Evolutionary conservation across 2,113 vertebrate genomes (phyloP), one percentile per base, ranked within the genome.

Genomic region (Enhydra lutris): DNA sequence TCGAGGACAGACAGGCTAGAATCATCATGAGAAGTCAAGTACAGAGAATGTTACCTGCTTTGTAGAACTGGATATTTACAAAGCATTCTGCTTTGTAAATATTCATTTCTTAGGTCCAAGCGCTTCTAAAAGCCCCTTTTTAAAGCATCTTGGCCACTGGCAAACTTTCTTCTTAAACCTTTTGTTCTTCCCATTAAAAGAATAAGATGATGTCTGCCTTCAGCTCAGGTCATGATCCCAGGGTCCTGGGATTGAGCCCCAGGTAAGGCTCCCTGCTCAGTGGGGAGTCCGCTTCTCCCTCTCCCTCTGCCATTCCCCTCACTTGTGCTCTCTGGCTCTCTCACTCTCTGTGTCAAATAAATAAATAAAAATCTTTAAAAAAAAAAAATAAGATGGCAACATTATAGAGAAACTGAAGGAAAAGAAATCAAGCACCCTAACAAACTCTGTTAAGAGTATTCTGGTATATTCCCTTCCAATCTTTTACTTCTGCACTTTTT

Each of bases 331-430:
- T 67, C 29, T 67, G 63, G 29, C 14, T 65, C 29, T 7, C 31
- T 65, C 4, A 13, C 31, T 65, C 29, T 34, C 3, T 65, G 11
- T 65, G 63, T 34, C 63, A 69, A 69, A 69, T 36, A 69, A 36
- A 55, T 55, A 52, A 52, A 69, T 69, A 69, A 69, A 61, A 83
- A 94, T 65, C 29, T 67, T 31, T 1, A 61, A 92, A 94, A 67
- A 87, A 87, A 94, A 55, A 92, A 94, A 17, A 83, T 12, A 92
- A 92, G n/a, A 93, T 67, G 89, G 57, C 50, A 42, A 89, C 26
- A 45, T 71, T 55, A 92, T 13, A 61, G 10, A 82, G 94, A 94
- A 95, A 67, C 2, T 52, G 73, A 91, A 39, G 52, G 18, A 84
- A 95, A 74, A 95, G 67, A 84, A 69, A 65, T 7, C 12, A 52